phyloP scores from a whole-genome alignment of 2,888 invertebrate species.

The Drosophila birchii region DNA sequence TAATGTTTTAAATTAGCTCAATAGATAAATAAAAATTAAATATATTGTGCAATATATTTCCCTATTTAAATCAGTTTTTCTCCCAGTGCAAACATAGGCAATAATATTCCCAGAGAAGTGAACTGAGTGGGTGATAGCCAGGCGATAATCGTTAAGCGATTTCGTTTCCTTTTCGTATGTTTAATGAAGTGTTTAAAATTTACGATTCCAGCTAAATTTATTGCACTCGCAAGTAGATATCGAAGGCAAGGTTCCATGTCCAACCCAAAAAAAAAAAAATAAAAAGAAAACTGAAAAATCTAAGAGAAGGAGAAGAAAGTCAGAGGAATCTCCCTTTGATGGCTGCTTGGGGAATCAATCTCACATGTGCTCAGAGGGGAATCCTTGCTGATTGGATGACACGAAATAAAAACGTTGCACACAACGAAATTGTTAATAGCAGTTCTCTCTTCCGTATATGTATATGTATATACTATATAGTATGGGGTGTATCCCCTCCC shows the following conservation, averaged over 20 bases:
- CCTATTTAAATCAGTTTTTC: neutral
- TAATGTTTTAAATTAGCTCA: neutral
- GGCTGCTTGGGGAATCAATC: slow-evolving; percentile 67
- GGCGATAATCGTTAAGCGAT: slow-evolving; percentile 51
- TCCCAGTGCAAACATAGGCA: slow-evolving; percentile 22
- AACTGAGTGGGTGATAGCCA: slow-evolving; percentile 20
- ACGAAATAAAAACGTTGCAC: slow-evolving; percentile 62
- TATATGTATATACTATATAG: neutral
- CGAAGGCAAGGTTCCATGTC: slow-evolving; percentile 18
- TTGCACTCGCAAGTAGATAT: slow-evolving; percentile 53
- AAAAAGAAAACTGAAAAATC: slow-evolving; percentile 2
- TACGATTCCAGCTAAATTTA: slow-evolving; percentile 66
- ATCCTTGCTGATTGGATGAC: slow-evolving; percentile 67
- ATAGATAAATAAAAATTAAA: neutral
- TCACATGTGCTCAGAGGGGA: slow-evolving; percentile 51
- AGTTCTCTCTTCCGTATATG: slow-evolving; percentile 18
- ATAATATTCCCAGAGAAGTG: slow-evolving; percentile 13
- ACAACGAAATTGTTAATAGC: slow-evolving; percentile 61
- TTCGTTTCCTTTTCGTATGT: slow-evolving; percentile 42
- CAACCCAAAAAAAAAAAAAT: neutral
- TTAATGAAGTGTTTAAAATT: slow-evolving; percentile 75
- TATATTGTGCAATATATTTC: no score
- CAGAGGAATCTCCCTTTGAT: slow-evolving; percentile 35
- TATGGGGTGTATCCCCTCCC: neutral
- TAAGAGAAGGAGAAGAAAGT: neutral